Evolutionary conservation across 2,797 vertebrate genomes (phyloP), one percentile per base, ranked within the genome.

Genomic region (Neosalanx taihuensis): DNA sequence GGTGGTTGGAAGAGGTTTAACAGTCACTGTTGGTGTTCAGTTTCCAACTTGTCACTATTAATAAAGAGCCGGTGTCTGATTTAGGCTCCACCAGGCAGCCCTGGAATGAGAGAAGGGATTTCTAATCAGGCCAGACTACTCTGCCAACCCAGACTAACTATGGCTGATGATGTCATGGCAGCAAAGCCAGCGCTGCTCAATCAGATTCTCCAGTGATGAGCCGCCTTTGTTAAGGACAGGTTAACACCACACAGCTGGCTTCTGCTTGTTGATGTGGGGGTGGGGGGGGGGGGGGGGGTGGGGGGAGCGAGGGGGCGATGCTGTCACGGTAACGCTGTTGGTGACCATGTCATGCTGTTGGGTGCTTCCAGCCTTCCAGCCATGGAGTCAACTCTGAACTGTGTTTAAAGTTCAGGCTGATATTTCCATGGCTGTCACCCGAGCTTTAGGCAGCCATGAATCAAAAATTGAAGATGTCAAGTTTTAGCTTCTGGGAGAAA

Each of bases 11-110:
- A 26, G 23, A 26, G 23, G 69, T 4, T 17, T 53, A n/a, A 31
- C 29, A 33, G 62, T 35, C 31, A 33, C 37, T 41, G 57, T 71
- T 74, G 70, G 81, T 2, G 1, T 64, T 74, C 72, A 63, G 76
- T 80, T 64, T 81, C 75, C 71, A 74, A 78, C 66, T 74, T 79
- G 80, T 88, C 87, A 82, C 84, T 91, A 91, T 91, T 91, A 89
- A 91, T 91, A 90, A 88, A 89, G 83, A 76, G 76, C 72, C 63
- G 73, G 84, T 83, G 76, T 86, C 84, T 88, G 77, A 84, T 91
- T 90, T 85, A 87, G 85, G 71, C 77, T 20, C 61, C 67, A 77
- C 72, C 80, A 77, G 61, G 72, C 75, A 64, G 77, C 76, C 77
- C 84, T 83, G 88, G 86, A 87, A 91, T 88, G 88, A 83, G 80